phyloP scores from a whole-genome alignment of 2,888 invertebrate genomes.

The Nebria brevicollis region DNA sequence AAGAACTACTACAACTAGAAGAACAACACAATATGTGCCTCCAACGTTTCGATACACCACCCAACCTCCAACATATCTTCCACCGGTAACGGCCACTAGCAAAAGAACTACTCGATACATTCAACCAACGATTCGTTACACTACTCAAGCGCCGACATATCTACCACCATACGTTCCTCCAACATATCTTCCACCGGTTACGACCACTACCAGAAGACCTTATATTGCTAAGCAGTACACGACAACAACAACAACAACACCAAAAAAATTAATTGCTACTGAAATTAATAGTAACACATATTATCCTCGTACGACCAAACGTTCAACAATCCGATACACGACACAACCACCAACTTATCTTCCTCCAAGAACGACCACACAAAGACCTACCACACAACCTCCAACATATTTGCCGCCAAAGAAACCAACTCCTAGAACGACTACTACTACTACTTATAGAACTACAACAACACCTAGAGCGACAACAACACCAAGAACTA shows the following conservation, averaged over 20 bases:
- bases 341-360: constrained; percentile 29
- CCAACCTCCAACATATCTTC: constrained; percentile 10
- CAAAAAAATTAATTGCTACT: too few relatives aligned
- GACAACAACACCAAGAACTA: constrained; percentile 23
- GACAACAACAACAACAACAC: too few relatives aligned
- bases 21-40: neutral
- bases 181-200: neutral
- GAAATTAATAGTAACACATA: neutral
- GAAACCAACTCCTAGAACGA: constrained; percentile 8
- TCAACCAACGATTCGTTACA: neutral
- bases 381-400: constrained; percentile 19
- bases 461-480: constrained; percentile 12
- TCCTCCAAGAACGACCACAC: constrained; percentile 25
- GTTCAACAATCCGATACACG: constrained; percentile 2
- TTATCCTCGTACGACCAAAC: neutral
- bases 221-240: too few relatives aligned
- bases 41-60: neutral
- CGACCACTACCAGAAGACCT: too few relatives aligned
- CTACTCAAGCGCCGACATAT: neutral
- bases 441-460: constrained; percentile 1
- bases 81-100: neutral
- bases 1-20: neutral
- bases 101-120: neutral
- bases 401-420: constrained; percentile 34
- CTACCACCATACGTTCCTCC: neutral